These are phyloP conservation scores for Montipora capitata DNA, from an alignment of 92 coral and sea anemone species.

Conservation along the genomic window DNA sequence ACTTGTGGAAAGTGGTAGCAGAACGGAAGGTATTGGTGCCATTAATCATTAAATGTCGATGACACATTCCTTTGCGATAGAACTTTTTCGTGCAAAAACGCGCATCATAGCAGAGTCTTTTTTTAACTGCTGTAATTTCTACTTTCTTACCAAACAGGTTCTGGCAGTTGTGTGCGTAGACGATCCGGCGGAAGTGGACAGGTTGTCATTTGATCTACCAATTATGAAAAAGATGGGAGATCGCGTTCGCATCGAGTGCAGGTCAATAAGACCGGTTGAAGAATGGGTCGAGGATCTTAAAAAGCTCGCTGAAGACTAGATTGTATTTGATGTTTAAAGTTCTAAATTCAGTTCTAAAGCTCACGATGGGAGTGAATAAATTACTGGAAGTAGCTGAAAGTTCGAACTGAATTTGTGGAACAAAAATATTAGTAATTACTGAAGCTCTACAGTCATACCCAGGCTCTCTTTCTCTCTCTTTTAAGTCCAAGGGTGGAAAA, in stretches of 20 bases:
- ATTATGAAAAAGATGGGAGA: conserved; percentile 75
- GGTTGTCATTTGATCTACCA: conserved; percentile 66
- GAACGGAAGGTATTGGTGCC: conserved; percentile 57
- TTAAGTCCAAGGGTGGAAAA: too few relatives aligned
- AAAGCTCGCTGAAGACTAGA: conserved; percentile 38
- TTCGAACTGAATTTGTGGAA: background rate
- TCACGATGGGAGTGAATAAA: background rate
- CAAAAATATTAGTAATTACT: too few relatives aligned
- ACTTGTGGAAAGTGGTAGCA: conserved; percentile 75
- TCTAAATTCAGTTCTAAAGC: background rate
- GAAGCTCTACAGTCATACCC: too few relatives aligned
- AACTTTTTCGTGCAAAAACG: too few relatives aligned
- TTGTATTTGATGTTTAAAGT: too few relatives aligned
- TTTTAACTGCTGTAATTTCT: background rate
- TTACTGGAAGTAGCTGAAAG: background rate
- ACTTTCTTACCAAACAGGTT: conserved; percentile 21
- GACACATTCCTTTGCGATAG: too few relatives aligned
- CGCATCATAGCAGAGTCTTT: background rate
- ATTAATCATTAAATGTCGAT: background rate
- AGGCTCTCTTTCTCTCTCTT: too few relatives aligned
- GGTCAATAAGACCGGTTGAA: conserved; percentile 60
- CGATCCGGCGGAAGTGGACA: conserved; percentile 64
- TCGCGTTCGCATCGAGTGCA: conserved; percentile 57
- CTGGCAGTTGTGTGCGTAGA: conserved; percentile 57
- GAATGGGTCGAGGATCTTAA: conserved; percentile 64